Base-by-base conservation (phyloP, 2,113 vertebrate genomes). In the Melanocharis versteri region DNA sequence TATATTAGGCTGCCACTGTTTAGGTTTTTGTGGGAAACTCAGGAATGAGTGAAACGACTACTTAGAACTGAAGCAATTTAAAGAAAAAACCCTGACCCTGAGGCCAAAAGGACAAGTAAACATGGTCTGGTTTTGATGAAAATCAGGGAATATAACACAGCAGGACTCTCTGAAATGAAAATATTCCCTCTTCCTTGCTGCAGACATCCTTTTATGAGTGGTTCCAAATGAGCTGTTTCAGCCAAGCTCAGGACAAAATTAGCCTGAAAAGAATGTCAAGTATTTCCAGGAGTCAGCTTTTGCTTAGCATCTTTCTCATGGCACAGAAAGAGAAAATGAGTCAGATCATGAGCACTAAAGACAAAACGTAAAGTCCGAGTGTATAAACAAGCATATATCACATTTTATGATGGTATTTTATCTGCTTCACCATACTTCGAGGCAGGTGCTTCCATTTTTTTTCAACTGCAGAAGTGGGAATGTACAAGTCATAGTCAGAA, bases 271-370 rank as follows among this genome's bases (percentile, higher is more conserved):
- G 92, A 97, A 97, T 96, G 94, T 89, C 88, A 86, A 90, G 71
- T 83, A 93, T 96, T 96, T 96, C 96, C 96, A 96, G 93, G 92
- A 96, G 76, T 56, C 85, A 78, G 83, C 64, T 94, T 91, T 93
- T 83, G 79, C 79, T 86, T 90, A 77, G 90, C 71, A 70, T 95
- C 90, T 90, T 95, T 93, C 92, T 93, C 88, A 71, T 83, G 79
- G 51, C 45, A 56, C 30, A 68, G 33, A 75, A 89, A 87, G 44
- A 83, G 39, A 73, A 81, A 90, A 40, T 88, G 22, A 93, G 54
- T 70, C 54, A 73, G 44, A 89, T 53, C 16, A 56, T 33, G 58
- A 56, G 48, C 35, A 17, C 28, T 44, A 35, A 86, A 93, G 40
- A 45, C 16, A 73, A 64, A 85, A 73, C 9, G 39, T 53, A 40